Conservation (phyloP, 2,888 invertebrate species). For the Troglohyphantes excavatus region DNA sequence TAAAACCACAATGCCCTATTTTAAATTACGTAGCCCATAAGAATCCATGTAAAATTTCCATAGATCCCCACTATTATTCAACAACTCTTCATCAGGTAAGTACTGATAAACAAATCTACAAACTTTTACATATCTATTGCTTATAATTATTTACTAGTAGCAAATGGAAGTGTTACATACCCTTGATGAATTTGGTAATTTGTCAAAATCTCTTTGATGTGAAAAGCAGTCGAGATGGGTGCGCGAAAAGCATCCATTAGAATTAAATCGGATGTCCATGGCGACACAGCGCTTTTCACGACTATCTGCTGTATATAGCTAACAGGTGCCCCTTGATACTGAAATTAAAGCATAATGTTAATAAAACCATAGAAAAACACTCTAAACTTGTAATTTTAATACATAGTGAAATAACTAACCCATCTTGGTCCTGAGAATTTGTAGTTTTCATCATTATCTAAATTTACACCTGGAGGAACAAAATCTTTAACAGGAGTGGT, state of each 20-base stretch:
- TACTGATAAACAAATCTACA: too few species aligned
- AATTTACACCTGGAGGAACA: slow-evolving; percentile 80
- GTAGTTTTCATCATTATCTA: slow-evolving; percentile 62
- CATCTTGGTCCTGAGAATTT: slow-evolving; percentile 80
- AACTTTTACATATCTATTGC: too few species aligned
- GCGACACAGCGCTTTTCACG: slow-evolving; percentile 88
- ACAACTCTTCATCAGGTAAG: too few species aligned
- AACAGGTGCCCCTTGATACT: slow-evolving; percentile 84
- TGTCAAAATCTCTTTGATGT: slow-evolving; percentile 91
- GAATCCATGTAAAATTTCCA: too few species aligned
- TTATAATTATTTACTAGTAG: too few species aligned
- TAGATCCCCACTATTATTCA: too few species aligned
- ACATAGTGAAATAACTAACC: slow-evolving; percentile 74
- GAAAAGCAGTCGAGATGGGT: slow-evolving; percentile 94
- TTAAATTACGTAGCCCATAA: too few species aligned
- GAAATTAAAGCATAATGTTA: slow-evolving; percentile 56
- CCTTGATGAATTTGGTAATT: slow-evolving; percentile 90
- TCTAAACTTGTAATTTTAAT: not conserved
- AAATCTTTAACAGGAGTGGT: slow-evolving; percentile 82
- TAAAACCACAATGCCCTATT: too few species aligned
- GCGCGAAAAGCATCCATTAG: slow-evolving; percentile 95
- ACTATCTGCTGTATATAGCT: slow-evolving; percentile 84
- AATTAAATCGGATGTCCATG: slow-evolving; percentile 91
- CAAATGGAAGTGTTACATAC: slow-evolving; percentile 83
- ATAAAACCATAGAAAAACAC: not conserved